Evolutionary conservation across 2,888 invertebrate genomes (phyloP), one percentile per base, ranked within the genome.

Genomic region (Acleris sparsana): DNA sequence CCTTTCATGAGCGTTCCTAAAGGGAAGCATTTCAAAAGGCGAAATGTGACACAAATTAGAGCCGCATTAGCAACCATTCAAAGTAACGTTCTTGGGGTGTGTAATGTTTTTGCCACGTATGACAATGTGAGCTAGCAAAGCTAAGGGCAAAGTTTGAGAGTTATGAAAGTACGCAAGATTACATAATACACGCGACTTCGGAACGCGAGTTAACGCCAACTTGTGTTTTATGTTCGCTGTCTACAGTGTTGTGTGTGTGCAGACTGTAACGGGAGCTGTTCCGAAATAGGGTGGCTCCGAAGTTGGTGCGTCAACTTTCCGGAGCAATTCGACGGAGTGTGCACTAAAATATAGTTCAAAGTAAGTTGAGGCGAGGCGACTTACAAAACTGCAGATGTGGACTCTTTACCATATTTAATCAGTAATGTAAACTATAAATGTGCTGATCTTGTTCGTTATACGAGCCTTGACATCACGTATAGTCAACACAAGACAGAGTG

Each of bases 301-400:
- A 68, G 65, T 70, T 66, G 74, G 73, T 70, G 74, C 83, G 80
- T 81, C 80, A 83, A 83, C 83, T 84, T 79, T 79, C 76, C 74
- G 71, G 77, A 77, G 76, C 79, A 76, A 83, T 82, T 80, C 83
- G 77, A 77, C 75, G 70, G 78, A 80, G 78, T 80, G 77, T 77
- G 80, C 80, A 75, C 79, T 83, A 80, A 84, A 85, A 86, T 87
- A 84, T 87, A 87, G 87, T 86, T 84, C 86, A 84, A 85, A 86
- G 80, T 84, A 80, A 82, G 78, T 81, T 78, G 71, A 69, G 73
- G 73, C 71, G 73, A 77, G 73, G 79, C 75, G 76, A 62, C 64
- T 60, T 56, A 57, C 48, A 20, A 39, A 55, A 48, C 58, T 53
- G 67, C 68, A 71, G 75, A 70, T 71, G 72, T 61, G 65, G 70